Evolutionary conservation across 2,113 vertebrate genomes (phyloP), one percentile per base, ranked within the genome.

Genomic region (Todiramphus saurophagus): DNA sequence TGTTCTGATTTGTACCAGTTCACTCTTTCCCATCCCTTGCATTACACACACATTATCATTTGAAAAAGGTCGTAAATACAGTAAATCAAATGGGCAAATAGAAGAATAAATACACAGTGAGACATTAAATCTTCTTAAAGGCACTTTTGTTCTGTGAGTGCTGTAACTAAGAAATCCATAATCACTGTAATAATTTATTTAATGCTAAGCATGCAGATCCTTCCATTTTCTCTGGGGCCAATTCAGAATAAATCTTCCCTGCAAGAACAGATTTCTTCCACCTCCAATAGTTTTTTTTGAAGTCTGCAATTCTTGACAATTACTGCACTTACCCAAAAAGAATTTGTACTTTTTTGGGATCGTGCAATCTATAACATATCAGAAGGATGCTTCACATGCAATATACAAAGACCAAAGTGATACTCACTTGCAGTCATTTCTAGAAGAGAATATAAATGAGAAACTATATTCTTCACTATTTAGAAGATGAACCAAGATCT

Each of bases 11-110:
- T 58, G 37, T 62, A 58, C 37, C 16, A 64, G 16, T 56, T 94
- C 30, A 30, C 4, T 70, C 23, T 25, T 67, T 58, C 64, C 58
- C 39, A 37, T 81, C 46, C 33, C 37, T 86, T 81, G 31, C 13
- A n/a, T 75, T 78, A 46, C 28, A 59, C 51, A 59, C 51, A 50
- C 13, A 21, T 55, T 72, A 56, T 56, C 19, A 74, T 67, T 64
- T 89, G 62, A 62, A 96, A 96, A 94, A 87, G 33, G 8, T 75
- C 33, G 90, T 68, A 85, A 90, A 68, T 33, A 75, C 70, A 56
- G 17, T 25, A 56, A 75, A 82, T 68, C 9, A 6, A 84, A 67
- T 53, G 60, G 69, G 48, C 33, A 91, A 85, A 76, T 85, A 63
- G 14, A 43, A 16, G 56, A 93, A 89, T 76, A 85, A 93, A 88